phyloP scores from a whole-genome alignment of 2,888 invertebrate species.

The Diadegma fenestrale region DNA sequence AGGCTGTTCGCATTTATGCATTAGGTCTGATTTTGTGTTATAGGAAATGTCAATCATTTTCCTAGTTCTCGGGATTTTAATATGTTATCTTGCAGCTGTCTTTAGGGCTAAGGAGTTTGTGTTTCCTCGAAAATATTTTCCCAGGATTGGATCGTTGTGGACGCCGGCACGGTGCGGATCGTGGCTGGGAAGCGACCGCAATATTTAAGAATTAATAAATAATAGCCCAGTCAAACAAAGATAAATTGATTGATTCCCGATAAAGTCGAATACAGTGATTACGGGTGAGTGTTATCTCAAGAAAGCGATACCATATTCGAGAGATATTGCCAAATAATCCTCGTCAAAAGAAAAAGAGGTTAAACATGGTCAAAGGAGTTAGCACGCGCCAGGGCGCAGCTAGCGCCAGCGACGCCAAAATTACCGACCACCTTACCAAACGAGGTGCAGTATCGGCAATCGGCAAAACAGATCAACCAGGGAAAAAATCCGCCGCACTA shows the following conservation, averaged over 20 bases:
- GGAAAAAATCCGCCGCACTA: background rate
- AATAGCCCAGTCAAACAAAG: background rate
- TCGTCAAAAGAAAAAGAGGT: background rate
- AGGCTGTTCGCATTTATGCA: too few species aligned
- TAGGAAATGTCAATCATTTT: too few species aligned
- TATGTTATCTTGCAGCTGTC: too few species aligned
- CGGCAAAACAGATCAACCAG: background rate
- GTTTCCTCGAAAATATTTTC: too few species aligned
- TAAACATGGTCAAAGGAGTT: background rate
- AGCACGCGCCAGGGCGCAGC: background rate
- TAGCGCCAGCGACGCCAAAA: background rate
- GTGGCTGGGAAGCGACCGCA: background rate
- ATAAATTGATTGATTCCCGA: background rate
- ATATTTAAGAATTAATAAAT: background rate
- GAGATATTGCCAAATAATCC: background rate
- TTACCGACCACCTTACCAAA: background rate
- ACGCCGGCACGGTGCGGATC: too few species aligned
- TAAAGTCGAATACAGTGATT: background rate
- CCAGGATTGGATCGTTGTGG: too few species aligned
- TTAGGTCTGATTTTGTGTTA: too few species aligned
- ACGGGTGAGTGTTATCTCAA: constrained; percentile 4
- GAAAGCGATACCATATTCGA: background rate
- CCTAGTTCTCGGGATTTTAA: too few species aligned
- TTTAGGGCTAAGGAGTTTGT: too few species aligned
- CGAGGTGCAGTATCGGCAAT: background rate